Conservation (phyloP, 2,113 vertebrate species). For the Eudyptes chrysolophus region DNA sequence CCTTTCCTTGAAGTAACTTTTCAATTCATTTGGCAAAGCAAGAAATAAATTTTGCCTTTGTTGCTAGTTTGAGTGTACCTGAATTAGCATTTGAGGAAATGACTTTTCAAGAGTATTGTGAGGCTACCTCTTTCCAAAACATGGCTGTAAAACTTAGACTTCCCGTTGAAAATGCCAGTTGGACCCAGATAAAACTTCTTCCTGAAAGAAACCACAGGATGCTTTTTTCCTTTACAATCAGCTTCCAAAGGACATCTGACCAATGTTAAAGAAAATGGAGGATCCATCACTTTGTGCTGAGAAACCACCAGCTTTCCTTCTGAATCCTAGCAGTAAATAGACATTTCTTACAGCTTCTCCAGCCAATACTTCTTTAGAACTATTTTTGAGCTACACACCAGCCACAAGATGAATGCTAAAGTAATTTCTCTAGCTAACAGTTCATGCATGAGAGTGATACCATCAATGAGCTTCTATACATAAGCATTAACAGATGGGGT, state of each 20-base stretch:
- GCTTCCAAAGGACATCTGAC: not conserved
- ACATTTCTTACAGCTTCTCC: not conserved
- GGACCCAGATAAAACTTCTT: not conserved
- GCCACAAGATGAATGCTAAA: not conserved
- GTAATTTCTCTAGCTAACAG: not conserved
- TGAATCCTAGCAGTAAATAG: not conserved
- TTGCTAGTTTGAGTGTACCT: not conserved
- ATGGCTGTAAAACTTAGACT: not conserved
- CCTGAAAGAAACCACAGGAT: not conserved
- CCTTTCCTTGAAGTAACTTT: not conserved
- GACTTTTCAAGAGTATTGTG: not conserved
- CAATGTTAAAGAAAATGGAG: not conserved
- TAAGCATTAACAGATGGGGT: not conserved
- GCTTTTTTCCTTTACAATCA: not conserved
- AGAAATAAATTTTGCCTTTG: not conserved
- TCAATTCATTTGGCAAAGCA: not conserved
- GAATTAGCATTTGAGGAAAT: conserved; percentile 3
- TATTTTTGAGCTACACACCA: not conserved
- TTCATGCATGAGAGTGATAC: not conserved
- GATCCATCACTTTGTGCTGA: not conserved
- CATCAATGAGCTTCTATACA: not conserved
- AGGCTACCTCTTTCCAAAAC: not conserved
- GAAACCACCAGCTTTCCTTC: not conserved
- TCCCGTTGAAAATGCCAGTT: conserved; percentile 7
- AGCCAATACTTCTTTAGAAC: not conserved